Conservation (phyloP, 1,140 invertebrate species). For the Drosophila pectinifera region DNA sequence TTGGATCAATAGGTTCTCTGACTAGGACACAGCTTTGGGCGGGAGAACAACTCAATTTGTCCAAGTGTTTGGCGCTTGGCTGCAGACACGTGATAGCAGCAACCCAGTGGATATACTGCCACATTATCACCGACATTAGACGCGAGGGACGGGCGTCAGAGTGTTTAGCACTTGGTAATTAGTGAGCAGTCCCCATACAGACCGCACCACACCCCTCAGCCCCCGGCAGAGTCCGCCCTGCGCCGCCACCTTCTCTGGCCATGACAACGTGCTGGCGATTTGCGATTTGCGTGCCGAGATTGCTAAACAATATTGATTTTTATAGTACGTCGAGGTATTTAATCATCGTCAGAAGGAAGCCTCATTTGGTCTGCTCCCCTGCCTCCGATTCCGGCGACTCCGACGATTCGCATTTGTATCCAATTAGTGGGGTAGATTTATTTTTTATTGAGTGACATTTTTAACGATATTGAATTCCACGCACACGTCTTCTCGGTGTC, state of each 20-base stretch:
- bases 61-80: neutral
- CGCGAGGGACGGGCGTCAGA: slow-evolving; percentile 50
- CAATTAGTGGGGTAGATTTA: slow-evolving; percentile 57
- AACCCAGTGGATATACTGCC: slow-evolving; percentile 7
- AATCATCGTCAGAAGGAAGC: slow-evolving; percentile 54
- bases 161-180: slow-evolving; percentile 70
- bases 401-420: slow-evolving; percentile 51
- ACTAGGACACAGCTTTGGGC: neutral
- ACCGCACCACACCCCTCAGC: neutral
- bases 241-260: slow-evolving; percentile 13
- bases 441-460: slow-evolving; percentile 39
- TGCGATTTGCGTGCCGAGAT: slow-evolving; percentile 73
- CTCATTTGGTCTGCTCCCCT: slow-evolving; percentile 4
- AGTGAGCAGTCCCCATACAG: slow-evolving; percentile 34
- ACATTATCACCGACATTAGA: slow-evolving; percentile 41
- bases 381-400: neutral
- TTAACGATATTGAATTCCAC: slow-evolving; percentile 50
- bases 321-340: slow-evolving; percentile 52
- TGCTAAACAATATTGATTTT: slow-evolving; percentile 74
- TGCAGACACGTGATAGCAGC: slow-evolving; percentile 45
- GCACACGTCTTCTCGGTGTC: slow-evolving; percentile 26
- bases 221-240: neutral
- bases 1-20: neutral
- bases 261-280: slow-evolving; percentile 61
- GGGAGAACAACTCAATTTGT: neutral